These are phyloP conservation scores for Pardalotus punctatus DNA, from an alignment of 2,113 vertebrate species.

Conservation along the genomic window DNA sequence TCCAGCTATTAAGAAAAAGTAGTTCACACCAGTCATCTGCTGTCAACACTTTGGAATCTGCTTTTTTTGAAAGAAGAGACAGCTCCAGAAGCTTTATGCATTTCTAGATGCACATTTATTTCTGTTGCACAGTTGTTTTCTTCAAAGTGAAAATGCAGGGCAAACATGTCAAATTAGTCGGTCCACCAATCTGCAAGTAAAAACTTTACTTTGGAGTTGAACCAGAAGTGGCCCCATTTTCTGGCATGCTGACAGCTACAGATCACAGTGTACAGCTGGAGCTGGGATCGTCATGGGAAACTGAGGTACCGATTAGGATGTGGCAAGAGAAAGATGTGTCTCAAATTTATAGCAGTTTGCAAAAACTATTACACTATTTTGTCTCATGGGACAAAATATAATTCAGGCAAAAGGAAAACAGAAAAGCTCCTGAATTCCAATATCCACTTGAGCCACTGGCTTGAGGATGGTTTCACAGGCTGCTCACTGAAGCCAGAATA, in stretches of 20 bases:
- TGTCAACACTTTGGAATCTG: not conserved
- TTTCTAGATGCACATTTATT: not conserved
- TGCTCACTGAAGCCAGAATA: not conserved
- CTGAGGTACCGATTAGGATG: rapidly evolving
- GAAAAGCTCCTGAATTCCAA: not conserved
- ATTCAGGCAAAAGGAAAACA: not conserved
- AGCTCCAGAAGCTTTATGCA: not conserved
- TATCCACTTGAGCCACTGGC: not conserved
- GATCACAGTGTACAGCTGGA: not conserved
- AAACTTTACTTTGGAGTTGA: not conserved
- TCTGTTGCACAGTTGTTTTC: not conserved
- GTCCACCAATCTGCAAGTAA: not conserved
- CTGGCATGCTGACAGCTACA: not conserved
- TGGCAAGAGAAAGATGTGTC: not conserved
- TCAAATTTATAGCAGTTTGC: not conserved
- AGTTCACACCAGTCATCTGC: not conserved
- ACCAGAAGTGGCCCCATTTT: not conserved
- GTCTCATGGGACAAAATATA: not conserved
- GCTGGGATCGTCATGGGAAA: not conserved
- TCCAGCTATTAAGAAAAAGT: not conserved
- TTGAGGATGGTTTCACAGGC: not conserved
- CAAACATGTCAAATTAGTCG: not conserved
- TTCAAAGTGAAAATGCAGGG: not conserved
- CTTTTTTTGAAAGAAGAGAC: not conserved
- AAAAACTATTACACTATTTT: not conserved